Percentiles rank a stretch among this genome's conserved stretches.
These are phyloP conservation scores for Steinernema khuongi DNA, from an alignment of 1,140 invertebrate genomes.

Conservation along the genomic window DNA sequence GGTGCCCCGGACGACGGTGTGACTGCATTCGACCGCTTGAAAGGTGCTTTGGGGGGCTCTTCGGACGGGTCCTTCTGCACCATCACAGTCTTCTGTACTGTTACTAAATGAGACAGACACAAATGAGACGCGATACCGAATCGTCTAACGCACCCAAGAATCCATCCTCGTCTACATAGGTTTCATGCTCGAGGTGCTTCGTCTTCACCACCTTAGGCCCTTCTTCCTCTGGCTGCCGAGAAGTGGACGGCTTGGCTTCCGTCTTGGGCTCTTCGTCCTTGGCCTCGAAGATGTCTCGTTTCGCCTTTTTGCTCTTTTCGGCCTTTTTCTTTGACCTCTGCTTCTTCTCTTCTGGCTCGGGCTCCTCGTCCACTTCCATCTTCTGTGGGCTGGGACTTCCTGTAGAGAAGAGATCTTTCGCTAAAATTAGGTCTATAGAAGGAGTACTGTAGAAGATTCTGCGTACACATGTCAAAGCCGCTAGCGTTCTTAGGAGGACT, in stretches of 20 bases:
- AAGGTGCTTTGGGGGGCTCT: neutral
- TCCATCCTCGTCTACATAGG: neutral
- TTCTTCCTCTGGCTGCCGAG: neutral
- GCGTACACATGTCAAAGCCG: slow-evolving; percentile 3
- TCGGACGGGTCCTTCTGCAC: neutral
- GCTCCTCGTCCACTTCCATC: neutral
- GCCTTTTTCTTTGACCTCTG: neutral
- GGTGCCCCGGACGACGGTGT: neutral
- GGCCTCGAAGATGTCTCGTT: neutral
- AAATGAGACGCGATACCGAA: neutral
- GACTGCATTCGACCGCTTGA: neutral
- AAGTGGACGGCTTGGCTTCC: neutral
- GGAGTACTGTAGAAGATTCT: neutral
- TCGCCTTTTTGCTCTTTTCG: neutral
- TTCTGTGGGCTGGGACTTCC: neutral
- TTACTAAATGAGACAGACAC: neutral
- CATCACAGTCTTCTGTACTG: neutral
- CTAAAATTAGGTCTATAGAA: neutral
- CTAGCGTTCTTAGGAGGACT: neutral
- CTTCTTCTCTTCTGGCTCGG: neutral
- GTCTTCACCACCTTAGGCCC: neutral
- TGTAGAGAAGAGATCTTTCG: neutral
- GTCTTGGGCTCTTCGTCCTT: neutral
- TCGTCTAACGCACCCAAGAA: neutral
- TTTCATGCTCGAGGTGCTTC: neutral